Conservation (phyloP, 2,113 vertebrate genomes). For the Oryzias curvinotus region DNA sequence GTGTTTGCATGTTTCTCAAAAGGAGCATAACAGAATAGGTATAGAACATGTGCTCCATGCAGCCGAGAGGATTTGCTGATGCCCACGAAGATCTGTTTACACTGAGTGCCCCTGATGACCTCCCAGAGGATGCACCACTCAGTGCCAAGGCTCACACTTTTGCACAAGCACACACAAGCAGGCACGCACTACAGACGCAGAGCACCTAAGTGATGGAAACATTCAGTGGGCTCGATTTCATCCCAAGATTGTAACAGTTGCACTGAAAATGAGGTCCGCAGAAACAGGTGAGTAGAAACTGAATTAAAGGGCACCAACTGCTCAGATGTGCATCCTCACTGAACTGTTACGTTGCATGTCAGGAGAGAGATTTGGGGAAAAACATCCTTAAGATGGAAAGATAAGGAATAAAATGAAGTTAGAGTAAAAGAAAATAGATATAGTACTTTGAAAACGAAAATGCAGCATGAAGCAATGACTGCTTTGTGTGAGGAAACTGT, state of each 20-base stretch:
- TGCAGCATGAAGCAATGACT: constrained; percentile 5
- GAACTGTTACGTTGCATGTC: constrained; percentile 12
- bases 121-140: constrained; percentile 54
- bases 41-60: constrained; percentile 36
- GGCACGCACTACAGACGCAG: constrained; percentile 54
- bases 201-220: constrained; percentile 53
- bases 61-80: constrained; percentile 56
- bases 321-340: constrained; percentile 17
- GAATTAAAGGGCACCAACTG: constrained; percentile 18
- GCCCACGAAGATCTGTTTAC: constrained; percentile 72
- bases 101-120: constrained; percentile 59
- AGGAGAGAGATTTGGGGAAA: constrained; percentile 2
- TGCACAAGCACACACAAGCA: constrained; percentile 34
- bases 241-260: constrained; percentile 26
- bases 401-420: not conserved
- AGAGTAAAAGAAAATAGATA: not conserved
- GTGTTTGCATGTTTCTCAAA: constrained; percentile 14
- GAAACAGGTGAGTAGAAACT: constrained; percentile 16
- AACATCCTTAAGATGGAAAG: constrained; percentile 1
- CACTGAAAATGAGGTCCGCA: constrained; percentile 25
- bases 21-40: constrained; percentile 49
- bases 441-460: constrained; percentile 7
- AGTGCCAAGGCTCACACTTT: constrained; percentile 55
- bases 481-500: not conserved
- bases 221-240: constrained; percentile 48